These are phyloP conservation scores for Tachycineta bicolor DNA, from an alignment of 2,113 vertebrate species.

Conservation along the genomic window DNA sequence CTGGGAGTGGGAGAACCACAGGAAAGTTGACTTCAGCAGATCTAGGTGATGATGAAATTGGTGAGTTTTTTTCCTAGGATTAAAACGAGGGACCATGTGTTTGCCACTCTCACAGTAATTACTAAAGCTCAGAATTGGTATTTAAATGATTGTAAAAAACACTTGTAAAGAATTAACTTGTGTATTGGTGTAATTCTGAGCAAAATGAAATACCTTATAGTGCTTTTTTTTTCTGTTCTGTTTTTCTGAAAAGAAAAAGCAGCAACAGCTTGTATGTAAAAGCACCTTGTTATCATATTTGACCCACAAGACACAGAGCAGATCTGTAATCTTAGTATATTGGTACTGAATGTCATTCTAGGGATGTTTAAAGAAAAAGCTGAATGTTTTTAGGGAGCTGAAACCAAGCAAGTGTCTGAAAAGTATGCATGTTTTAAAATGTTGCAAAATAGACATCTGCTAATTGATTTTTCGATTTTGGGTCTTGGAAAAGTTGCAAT, in stretches of 20 bases:
- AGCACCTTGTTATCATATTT: not conserved
- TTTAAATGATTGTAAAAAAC: not conserved
- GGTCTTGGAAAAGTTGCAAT: not conserved
- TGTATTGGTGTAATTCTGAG: not conserved
- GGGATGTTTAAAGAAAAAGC: not conserved
- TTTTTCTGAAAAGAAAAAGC: not conserved
- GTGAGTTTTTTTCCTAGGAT: not conserved
- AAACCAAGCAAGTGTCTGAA: not conserved
- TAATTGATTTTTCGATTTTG: not conserved
- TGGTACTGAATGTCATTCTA: not conserved
- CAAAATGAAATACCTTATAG: not conserved
- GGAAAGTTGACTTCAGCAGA: not conserved
- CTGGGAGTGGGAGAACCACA: not conserved
- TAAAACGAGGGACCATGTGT: not conserved
- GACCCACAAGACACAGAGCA: not conserved
- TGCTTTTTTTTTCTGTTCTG: accelerated
- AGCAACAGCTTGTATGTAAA: not conserved
- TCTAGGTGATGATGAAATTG: not conserved
- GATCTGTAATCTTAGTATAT: not conserved
- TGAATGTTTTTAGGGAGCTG: not conserved
- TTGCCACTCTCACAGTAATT: not conserved
- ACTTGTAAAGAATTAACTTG: not conserved
- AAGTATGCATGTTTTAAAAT: not conserved
- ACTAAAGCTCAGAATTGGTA: not conserved
- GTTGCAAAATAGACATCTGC: not conserved